These are phyloP conservation scores for Schrankia costaestrigalis DNA, from an alignment of 2,888 invertebrate genomes.

Conservation along the genomic window DNA sequence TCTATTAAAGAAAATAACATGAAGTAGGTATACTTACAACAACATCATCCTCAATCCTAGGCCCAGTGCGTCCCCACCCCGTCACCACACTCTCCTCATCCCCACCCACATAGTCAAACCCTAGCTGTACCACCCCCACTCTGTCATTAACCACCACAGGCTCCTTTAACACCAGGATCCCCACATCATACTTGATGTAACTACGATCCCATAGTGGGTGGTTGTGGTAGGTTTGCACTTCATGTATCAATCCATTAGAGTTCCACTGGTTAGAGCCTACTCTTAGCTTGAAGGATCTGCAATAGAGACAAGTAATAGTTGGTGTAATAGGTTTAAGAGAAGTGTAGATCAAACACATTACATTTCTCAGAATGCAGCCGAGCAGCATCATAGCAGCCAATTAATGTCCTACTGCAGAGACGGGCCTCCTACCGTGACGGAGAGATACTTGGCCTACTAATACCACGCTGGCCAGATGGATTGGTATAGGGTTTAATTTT, in stretches of 20 bases:
- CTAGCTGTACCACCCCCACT: conserved; percentile 12
- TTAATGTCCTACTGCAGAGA: too few relatives aligned
- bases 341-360: too few relatives aligned
- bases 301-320: too few relatives aligned
- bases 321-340: too few relatives aligned
- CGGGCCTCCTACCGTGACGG: too few relatives aligned
- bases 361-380: too few relatives aligned
- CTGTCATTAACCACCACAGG: conserved; percentile 8
- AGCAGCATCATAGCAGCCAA: too few relatives aligned
- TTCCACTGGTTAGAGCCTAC: conserved; percentile 34
- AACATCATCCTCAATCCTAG: conserved; percentile 12
- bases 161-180: conserved; percentile 7
- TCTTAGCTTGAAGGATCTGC: conserved; percentile 21
- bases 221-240: conserved; percentile 11
- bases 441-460: too few relatives aligned
- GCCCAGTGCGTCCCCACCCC: conserved; percentile 37
- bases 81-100: conserved; percentile 18
- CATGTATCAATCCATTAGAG: conserved; percentile 18
- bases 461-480: too few relatives aligned
- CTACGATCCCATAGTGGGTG: conserved; percentile 28
- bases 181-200: conserved; percentile 25
- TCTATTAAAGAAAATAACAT: too few relatives aligned
- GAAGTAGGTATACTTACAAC: conserved; percentile 21
- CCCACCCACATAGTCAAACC: conserved; percentile 14
- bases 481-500: too few relatives aligned